Evolutionary conservation across 1,140 invertebrate genomes (phyloP).

Genomic region (Pemphigus obesinymphae): DNA sequence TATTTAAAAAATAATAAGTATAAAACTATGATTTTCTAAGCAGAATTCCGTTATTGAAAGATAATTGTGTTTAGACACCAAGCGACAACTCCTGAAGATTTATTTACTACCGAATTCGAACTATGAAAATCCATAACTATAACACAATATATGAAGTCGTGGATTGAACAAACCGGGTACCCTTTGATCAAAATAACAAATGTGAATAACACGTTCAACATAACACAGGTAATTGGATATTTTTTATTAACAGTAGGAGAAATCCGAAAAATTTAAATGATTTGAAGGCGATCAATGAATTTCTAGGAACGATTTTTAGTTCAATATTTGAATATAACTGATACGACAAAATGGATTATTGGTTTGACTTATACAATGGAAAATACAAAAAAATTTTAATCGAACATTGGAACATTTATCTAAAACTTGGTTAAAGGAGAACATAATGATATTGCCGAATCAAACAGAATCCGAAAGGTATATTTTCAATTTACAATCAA

Average conservation of each 20-base stretch:
- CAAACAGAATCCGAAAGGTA: neutral
- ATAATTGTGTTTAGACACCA: conserved; percentile 10
- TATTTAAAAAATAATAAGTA: conserved; percentile 6
- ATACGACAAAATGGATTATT: conserved; percentile 4
- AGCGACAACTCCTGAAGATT: conserved; percentile 35
- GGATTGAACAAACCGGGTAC: conserved; percentile 69
- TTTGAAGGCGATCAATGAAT: no score
- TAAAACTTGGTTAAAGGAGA: neutral
- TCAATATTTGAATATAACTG: neutral
- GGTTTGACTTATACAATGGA: conserved; percentile 36
- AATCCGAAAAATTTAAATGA: no score
- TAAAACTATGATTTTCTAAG: neutral
- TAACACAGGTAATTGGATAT: conserved; percentile 54
- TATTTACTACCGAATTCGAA: conserved; percentile 24
- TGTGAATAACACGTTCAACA: conserved; percentile 57
- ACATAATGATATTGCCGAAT: neutral
- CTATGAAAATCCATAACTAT: neutral
- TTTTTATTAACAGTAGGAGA: no score
- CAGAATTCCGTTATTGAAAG: neutral
- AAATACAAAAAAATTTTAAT: neutral
- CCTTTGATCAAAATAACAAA: conserved; percentile 63
- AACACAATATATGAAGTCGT: conserved; percentile 60
- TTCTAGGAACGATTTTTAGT: conserved; percentile 19
- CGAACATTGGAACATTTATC: neutral
- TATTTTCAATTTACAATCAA: conserved; percentile 36